Base-by-base conservation (phyloP, 2,888 invertebrate genomes). In the Sisyra nigra region DNA sequence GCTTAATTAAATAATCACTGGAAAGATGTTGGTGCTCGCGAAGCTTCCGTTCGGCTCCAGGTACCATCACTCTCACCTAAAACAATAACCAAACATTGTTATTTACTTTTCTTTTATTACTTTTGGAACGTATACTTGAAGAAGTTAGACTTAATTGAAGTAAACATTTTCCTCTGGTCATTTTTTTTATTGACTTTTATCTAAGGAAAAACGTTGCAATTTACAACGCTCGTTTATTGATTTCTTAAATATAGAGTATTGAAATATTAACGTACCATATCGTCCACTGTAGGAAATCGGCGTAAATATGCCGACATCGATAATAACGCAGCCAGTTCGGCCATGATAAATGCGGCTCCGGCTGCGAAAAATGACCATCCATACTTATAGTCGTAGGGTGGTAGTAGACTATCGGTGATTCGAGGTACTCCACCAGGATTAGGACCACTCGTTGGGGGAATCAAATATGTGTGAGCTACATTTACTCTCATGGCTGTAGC, bases 301-400 rank as follows among this genome's bases (percentile, higher is more conserved):
- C 71, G 67, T 54, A 74, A 63, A 57, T 73, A 73, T 46, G 72
- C 72, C 3, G 70, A 67, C 46, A 74, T 67, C 40, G 71, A 68
- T 48, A 73, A 60, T 11, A 72, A 64, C 2, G 72, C 73, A 6
- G 72, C 71, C 49, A 71, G 56, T 56, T 72, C 70, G n/a, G 71
- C 67, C 54, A 72, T 61, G 49, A 72, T 67, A 53, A 75, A 65
- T 40, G 74, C 72, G 42, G 69, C 63, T 31, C 71, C 70, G 7
- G 74, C 74, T 31, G 71, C 65, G 55, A 74, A 71, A 53, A 74
- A 71, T 49, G 74, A 72, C 75, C 74, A 75, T 38, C 74, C 74
- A 56, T 74, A 75, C 41, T 67, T 66, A 57, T 71, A 72, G 52
- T 61, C 59, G 54, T 60, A 63, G 40, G 55, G 47, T 18, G 60